Evolutionary conservation across 2,888 invertebrate species (phyloP), one percentile per base, ranked within the genome.

Genomic region (Trichogramma evanescens): DNA sequence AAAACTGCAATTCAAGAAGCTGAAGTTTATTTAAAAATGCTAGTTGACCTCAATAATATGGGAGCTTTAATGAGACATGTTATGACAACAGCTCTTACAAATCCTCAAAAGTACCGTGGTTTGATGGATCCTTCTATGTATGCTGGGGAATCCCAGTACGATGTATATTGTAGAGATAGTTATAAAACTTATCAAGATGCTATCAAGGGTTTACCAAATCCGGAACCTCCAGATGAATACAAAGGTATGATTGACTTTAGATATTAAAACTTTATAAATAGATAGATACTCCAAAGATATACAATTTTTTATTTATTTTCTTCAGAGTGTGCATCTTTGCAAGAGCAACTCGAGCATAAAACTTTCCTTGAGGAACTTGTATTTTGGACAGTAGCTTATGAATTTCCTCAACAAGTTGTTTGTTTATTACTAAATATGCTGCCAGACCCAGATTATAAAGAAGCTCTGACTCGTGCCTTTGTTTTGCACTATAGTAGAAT

Each of bases 361-460:
- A 93, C 92, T 0, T 85, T 95, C 65, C 82, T 95, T 26, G 96
- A 97, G 78, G 98, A 98, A 81, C 84, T 98, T 67, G 92, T 97
- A 69, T 97, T 98, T 81, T 98, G 98, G 97, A 95, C 94, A 38
- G 94, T 97, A 63, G 93, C 93, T 76, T 95, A 91, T 78, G 95
- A 97, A 79, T 98, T 97, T 80, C 97, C 97, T 1, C 95, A 97
- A 80, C 95, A 94, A 75, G 85, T 98, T 59, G 96, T 97, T 56
- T 97, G 96, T 74, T 86, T 97, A 67, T 80, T 98, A 63, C 84
- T 98, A 57, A 95, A 95, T 75, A 91, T 98, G 89, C 81, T 98
- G 71, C 96, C 96, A 3, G 95, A 96, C 80, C 90, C 91, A 66
- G 89, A 91, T 71, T 97, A 96, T 75, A 97, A 97, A 84, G 93